phyloP scores from a whole-genome alignment of 2,888 invertebrate species.

The Nasonovia ribisnigri region DNA sequence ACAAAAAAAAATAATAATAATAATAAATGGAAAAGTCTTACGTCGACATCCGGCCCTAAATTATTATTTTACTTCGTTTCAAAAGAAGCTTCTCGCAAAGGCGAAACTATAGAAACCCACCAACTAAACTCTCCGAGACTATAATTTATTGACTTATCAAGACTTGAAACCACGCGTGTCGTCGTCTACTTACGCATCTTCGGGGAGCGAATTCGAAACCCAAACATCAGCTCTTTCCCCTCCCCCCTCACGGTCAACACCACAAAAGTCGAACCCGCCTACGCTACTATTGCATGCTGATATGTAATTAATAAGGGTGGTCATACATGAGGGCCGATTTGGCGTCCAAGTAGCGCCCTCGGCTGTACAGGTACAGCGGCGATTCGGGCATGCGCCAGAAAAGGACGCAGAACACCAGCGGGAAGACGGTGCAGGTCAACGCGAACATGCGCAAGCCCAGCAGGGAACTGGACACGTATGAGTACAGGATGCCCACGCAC shows the following conservation, averaged over 20 bases:
- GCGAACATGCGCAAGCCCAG: conserved; percentile 70
- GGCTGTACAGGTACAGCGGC: conserved; percentile 66
- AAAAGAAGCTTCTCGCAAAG: too few species aligned
- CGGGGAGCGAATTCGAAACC: not conserved
- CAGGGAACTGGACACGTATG: conserved; percentile 70
- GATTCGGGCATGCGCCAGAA: conserved; percentile 68
- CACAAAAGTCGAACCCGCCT: not conserved
- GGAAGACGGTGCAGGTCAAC: conserved; percentile 54
- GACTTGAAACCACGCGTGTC: not conserved
- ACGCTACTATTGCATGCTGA: not conserved
- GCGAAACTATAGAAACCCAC: too few species aligned
- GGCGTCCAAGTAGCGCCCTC: conserved; percentile 66
- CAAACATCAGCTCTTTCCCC: not conserved
- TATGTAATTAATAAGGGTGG: not conserved
- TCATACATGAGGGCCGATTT: conserved; percentile 50
- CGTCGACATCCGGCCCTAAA: too few species aligned
- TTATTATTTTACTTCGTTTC: too few species aligned
- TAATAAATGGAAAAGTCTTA: too few species aligned
- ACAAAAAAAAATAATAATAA: not conserved
- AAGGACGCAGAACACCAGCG: conserved; percentile 66
- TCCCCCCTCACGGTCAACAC: not conserved
- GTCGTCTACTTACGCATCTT: not conserved
- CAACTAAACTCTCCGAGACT: not conserved
- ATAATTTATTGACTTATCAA: not conserved
- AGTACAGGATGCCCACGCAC: conserved; percentile 72